phyloP scores from a whole-genome alignment of 30 jellyfish, hydroid and myxozoan species.

The Sanderia malayensis region DNA sequence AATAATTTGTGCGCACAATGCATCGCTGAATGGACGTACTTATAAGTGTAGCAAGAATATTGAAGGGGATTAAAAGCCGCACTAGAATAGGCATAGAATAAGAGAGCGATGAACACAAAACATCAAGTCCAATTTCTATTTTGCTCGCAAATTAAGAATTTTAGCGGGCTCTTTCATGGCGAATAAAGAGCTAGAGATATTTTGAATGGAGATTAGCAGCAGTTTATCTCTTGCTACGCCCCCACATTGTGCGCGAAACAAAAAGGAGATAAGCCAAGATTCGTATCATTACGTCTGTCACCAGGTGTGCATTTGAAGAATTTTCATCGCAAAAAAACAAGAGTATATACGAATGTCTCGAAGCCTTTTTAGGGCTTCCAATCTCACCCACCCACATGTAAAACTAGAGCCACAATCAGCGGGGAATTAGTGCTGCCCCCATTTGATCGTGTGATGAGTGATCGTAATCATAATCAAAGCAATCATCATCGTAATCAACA shows the following conservation, averaged over 20 bases:
- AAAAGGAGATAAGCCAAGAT: conserved; percentile 20
- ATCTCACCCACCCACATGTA: no score
- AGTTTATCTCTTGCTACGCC: conserved; percentile 36
- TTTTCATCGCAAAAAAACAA: neutral
- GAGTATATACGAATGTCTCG: no score
- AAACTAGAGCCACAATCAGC: no score
- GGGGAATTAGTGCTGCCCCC: no score
- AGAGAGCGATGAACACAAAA: neutral
- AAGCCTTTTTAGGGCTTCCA: no score
- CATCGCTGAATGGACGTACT: neutral
- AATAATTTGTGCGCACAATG: no score
- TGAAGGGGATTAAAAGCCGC: conserved; percentile 8
- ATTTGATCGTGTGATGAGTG: no score
- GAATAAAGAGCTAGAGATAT: conserved; percentile 11
- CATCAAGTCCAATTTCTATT: neutral
- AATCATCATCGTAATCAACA: no score
- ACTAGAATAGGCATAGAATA: conserved; percentile 5
- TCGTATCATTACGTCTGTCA: conserved; percentile 33
- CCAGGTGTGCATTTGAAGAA: conserved; percentile 19
- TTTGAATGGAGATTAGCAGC: conserved; percentile 15
- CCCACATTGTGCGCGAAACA: conserved; percentile 20
- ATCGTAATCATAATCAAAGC: no score
- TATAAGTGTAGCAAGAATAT: neutral
- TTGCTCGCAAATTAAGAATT: conserved; percentile 3
- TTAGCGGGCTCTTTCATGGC: neutral